Conservation (phyloP, 2,797 vertebrate species). For the Platalea minor region DNA sequence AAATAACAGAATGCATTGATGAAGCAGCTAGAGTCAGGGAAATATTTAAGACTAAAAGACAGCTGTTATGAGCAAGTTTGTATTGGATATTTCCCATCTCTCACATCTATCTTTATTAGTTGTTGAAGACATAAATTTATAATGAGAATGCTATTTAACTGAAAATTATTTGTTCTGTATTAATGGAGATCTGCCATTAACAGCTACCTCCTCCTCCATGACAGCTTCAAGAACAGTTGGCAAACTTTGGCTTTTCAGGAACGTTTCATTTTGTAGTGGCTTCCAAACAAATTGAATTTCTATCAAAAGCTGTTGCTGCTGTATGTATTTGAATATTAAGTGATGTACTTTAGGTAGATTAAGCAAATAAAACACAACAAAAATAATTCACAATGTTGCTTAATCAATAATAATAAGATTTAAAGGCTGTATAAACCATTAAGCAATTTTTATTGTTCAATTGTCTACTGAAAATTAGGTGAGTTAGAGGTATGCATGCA, state of each 20-base stretch:
- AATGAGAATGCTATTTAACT: neutral
- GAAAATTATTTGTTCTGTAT: neutral
- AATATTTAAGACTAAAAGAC: neutral
- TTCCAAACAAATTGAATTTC: neutral
- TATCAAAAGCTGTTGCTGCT: neutral
- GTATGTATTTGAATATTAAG: neutral
- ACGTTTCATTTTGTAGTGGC: neutral
- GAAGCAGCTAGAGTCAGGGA: neutral
- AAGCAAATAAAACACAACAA: neutral
- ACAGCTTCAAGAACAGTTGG: neutral
- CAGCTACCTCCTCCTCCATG: neutral
- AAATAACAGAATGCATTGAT: neutral
- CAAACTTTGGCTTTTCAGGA: neutral
- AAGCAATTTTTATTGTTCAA: neutral
- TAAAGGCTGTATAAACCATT: neutral
- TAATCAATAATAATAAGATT: neutral
- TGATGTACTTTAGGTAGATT: neutral
- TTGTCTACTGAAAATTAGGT: neutral
- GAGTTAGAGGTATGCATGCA: neutral
- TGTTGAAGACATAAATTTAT: neutral
- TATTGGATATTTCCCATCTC: neutral
- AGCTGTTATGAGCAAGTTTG: neutral
- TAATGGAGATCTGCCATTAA: neutral
- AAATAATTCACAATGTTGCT: neutral
- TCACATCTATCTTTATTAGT: neutral